These are phyloP conservation scores for Uria lomvia DNA, from an alignment of 2,113 vertebrate genomes.

Conservation along the genomic window DNA sequence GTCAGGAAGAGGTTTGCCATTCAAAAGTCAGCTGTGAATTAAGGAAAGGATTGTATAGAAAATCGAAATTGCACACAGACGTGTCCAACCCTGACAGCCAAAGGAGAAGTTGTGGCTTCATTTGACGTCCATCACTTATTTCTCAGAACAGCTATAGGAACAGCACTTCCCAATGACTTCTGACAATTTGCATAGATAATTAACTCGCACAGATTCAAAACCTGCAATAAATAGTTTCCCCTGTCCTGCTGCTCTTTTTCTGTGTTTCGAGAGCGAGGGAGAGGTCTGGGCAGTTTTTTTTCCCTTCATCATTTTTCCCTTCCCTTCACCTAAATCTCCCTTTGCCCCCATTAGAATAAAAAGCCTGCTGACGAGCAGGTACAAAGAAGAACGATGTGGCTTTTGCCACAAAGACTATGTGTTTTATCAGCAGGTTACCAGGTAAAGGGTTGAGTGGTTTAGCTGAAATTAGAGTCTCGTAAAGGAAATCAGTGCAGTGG, in stretches of 20 bases:
- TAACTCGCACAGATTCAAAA: neutral
- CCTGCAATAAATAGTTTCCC: neutral
- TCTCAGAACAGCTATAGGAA: neutral
- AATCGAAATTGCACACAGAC: neutral
- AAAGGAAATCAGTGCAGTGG: constrained; percentile 15
- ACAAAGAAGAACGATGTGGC: neutral
- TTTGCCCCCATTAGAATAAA: neutral
- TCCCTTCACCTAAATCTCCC: neutral
- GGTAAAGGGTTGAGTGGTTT: constrained; percentile 1
- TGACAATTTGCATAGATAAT: neutral
- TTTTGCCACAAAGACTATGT: neutral
- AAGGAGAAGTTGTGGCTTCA: neutral
- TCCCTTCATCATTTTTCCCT: neutral
- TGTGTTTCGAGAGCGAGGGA: neutral
- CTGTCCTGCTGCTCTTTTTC: neutral
- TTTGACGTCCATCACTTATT: neutral
- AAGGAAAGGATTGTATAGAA: neutral
- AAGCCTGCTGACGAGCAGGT: neutral
- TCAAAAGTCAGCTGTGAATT: neutral
- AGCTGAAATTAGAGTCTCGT: neutral
- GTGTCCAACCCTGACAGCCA: neutral
- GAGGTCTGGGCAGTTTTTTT: neutral
- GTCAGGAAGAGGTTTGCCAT: neutral
- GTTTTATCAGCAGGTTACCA: constrained; percentile 29
- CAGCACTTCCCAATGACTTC: neutral